phyloP scores from a whole-genome alignment of 2,113 vertebrate species.

The Lampris megalopsis region DNA sequence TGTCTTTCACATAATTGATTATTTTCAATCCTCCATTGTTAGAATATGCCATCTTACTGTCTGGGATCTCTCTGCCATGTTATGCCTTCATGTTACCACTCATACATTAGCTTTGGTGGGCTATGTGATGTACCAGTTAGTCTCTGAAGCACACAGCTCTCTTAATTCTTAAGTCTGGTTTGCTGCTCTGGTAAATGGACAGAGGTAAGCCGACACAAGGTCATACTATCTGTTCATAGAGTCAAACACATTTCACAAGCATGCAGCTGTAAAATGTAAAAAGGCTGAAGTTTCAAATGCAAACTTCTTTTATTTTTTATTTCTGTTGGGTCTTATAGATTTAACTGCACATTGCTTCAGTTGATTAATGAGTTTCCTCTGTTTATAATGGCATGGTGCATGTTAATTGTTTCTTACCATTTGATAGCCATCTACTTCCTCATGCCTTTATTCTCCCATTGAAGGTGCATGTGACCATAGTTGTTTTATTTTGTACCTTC shows the following conservation, averaged over 20 bases:
- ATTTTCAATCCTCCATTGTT: slow-evolving; percentile 11
- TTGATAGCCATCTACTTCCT: neutral
- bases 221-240: slow-evolving; percentile 33
- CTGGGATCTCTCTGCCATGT: slow-evolving; percentile 25
- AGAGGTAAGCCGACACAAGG: slow-evolving; percentile 71
- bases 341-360: slow-evolving; percentile 55
- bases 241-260: slow-evolving; percentile 35
- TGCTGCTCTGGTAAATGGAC: slow-evolving; percentile 17
- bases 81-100: slow-evolving; percentile 48
- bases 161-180: slow-evolving; percentile 26
- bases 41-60: slow-evolving; percentile 18
- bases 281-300: slow-evolving; percentile 1
- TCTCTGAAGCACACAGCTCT: slow-evolving; percentile 69
- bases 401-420: slow-evolving; percentile 14
- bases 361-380: slow-evolving; percentile 44
- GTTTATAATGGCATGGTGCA: slow-evolving; percentile 10
- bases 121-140: slow-evolving; percentile 59
- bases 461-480: slow-evolving; percentile 22
- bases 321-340: slow-evolving; percentile 30
- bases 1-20: slow-evolving; percentile 9
- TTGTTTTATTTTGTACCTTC: slow-evolving; percentile 2
- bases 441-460: neutral
- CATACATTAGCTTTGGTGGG: slow-evolving; percentile 72
- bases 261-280: slow-evolving; percentile 39
- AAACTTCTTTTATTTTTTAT: neutral